A percentile compares a stretch with the other conserved stretches of the same genome.
Evolutionary conservation across 1,140 invertebrate genomes (phyloP).

Genomic region (Arion vulgaris): DNA sequence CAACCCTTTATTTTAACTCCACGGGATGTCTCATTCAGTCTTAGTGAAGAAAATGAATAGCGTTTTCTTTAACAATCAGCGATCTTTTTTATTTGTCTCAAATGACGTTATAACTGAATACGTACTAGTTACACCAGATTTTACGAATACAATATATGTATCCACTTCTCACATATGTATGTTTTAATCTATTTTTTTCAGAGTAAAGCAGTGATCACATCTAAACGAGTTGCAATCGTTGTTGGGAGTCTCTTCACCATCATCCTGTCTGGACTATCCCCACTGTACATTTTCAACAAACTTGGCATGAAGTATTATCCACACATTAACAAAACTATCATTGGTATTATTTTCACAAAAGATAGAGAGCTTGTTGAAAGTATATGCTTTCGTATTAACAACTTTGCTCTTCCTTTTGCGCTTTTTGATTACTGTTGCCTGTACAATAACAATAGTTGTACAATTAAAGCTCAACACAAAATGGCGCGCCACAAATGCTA

Average conservation of each 20-base stretch:
- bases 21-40: too few relatives aligned
- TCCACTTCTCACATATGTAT: too few relatives aligned
- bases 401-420: neutral
- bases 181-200: too few relatives aligned
- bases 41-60: too few relatives aligned
- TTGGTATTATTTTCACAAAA: neutral
- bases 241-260: neutral
- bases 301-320: too few relatives aligned
- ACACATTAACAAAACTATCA: conserved; percentile 23
- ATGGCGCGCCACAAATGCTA: neutral
- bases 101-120: too few relatives aligned
- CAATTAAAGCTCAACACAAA: neutral
- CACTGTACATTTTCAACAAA: neutral
- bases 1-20: too few relatives aligned
- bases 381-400: neutral
- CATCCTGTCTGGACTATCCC: neutral
- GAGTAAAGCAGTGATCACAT: neutral
- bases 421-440: neutral
- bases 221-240: neutral
- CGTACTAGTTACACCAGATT: too few relatives aligned
- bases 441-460: neutral
- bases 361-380: neutral
- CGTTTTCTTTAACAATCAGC: too few relatives aligned
- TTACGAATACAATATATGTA: too few relatives aligned
- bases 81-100: too few relatives aligned